A percentile compares a stretch with the other conserved stretches of the same genome.
Evolutionary conservation across 2,113 vertebrate genomes (phyloP).

Genomic region (Pyrgilauda ruficollis): DNA sequence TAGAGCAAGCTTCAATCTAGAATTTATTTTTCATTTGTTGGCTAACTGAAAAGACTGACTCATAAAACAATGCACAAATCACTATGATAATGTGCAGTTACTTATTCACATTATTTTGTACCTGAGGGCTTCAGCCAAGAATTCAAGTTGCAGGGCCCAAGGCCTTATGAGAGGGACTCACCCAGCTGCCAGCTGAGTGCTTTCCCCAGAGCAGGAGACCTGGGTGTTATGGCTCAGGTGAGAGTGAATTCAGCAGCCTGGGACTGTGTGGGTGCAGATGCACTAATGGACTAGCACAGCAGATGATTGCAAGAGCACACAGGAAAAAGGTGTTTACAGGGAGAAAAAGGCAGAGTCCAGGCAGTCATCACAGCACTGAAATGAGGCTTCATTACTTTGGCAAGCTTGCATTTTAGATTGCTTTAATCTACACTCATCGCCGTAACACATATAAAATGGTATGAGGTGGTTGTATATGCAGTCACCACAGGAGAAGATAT

Average conservation of each 20-base stretch:
- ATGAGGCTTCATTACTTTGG: neutral
- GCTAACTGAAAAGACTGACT: neutral
- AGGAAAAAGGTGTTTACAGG: neutral
- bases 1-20: neutral
- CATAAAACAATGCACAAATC: neutral
- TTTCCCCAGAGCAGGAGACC: neutral
- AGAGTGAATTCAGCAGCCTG: neutral
- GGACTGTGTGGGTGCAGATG: neutral
- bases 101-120: neutral
- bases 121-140: neutral
- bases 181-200: neutral
- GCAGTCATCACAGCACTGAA: neutral
- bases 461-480: neutral
- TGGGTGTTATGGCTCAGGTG: neutral
- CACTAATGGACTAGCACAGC: neutral
- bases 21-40: neutral
- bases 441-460: neutral
- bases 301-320: accelerated
- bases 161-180: neutral
- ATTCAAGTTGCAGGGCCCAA: neutral
- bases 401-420: neutral
- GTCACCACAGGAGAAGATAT: neutral
- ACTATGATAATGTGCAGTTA: neutral
- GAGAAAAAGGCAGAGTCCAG: neutral
- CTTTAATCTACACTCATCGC: neutral